A percentile compares a stretch with the other conserved stretches of the same genome.
Evolutionary conservation across 2,888 invertebrate species (phyloP).

Genomic region (Dichetophora obliterata): DNA sequence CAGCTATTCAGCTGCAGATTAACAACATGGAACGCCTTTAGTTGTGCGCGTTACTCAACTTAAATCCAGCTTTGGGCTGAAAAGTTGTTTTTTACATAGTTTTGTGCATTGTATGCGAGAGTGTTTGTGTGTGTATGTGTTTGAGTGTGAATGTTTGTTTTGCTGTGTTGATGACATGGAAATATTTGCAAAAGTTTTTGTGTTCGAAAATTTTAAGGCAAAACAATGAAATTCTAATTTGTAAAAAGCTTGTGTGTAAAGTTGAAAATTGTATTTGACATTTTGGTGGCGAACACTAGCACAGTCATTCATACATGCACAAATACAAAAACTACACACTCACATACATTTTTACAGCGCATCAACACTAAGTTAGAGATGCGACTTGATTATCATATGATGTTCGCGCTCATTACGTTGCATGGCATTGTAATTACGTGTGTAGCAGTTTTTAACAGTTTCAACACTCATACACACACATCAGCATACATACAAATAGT

Average conservation of each 20-base stretch:
- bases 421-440: slow-evolving; percentile 9
- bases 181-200: slow-evolving; percentile 2
- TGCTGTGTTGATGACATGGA: slow-evolving; percentile 1
- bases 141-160: neutral
- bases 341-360: neutral
- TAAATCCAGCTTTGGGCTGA: no score
- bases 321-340: neutral
- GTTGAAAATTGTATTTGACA: slow-evolving; percentile 18
- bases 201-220: neutral
- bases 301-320: slow-evolving; percentile 6
- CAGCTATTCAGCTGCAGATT: neutral
- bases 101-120: no score
- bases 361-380: neutral
- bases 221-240: neutral
- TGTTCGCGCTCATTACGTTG: slow-evolving; percentile 22
- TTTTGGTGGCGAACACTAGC: neutral
- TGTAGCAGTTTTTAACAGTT: neutral
- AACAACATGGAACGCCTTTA: neutral
- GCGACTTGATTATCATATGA: slow-evolving; percentile 12
- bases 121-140: neutral
- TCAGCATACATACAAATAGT: slow-evolving; percentile 13
- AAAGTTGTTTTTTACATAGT: no score
- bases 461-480: slow-evolving; percentile 9
- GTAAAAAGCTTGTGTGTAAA: neutral
- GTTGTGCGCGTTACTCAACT: no score